These are phyloP conservation scores for Choristoneura rosaceana DNA, from an alignment of 2,888 invertebrate species.

Conservation along the genomic window DNA sequence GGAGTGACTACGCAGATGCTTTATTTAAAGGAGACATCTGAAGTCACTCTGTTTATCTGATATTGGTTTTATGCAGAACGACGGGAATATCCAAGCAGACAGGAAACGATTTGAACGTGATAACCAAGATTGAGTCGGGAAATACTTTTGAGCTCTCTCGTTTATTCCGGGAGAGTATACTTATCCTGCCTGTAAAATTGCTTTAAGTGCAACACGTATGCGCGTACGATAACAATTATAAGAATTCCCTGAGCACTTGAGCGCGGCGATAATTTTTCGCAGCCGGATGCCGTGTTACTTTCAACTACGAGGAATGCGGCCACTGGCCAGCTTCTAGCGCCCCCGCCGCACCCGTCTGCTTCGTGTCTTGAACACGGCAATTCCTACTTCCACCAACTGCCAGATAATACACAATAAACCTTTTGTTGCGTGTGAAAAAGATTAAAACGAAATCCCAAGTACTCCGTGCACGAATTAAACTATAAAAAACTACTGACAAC, in stretches of 20 bases:
- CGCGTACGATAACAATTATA: conserved; percentile 50
- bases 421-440: conserved; percentile 34
- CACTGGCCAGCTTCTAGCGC: conserved; percentile 76
- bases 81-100: conserved; percentile 6
- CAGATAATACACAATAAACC: conserved; percentile 28
- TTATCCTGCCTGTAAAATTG: neutral
- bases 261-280: conserved; percentile 76
- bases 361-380: conserved; percentile 46
- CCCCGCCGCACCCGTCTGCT: conserved; percentile 65
- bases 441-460: conserved; percentile 23
- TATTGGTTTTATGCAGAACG: neutral
- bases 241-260: conserved; percentile 55
- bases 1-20: neutral
- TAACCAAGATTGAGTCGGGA: neutral
- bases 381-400: conserved; percentile 33
- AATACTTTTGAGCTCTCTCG: conserved; percentile 3
- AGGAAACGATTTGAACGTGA: conserved; percentile 24
- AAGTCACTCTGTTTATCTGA: neutral
- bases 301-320: conserved; percentile 83
- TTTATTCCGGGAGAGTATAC: neutral
- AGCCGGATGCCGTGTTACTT: conserved; percentile 83
- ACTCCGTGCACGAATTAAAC: conserved; percentile 8
- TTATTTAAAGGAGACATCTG: neutral
- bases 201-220: conserved; percentile 15
- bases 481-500: neutral